A percentile compares a stretch with the other conserved stretches of the same genome.
These are phyloP conservation scores for Scyliorhinus canicula DNA, from an alignment of 2,797 vertebrate genomes.

Conservation along the genomic window DNA sequence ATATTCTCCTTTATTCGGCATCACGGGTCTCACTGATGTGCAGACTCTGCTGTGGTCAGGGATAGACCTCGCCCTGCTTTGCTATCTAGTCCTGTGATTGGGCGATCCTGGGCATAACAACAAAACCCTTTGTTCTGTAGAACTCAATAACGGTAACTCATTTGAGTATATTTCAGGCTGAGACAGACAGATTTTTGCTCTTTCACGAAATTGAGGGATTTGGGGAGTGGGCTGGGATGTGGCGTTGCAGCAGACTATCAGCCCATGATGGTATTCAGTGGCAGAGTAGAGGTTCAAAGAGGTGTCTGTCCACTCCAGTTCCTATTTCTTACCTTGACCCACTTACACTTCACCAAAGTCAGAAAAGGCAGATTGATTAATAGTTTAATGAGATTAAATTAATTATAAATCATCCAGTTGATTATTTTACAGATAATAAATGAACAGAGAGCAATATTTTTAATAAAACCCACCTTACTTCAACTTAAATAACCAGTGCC, in stretches of 20 bases:
- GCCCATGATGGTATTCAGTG: too few relatives aligned
- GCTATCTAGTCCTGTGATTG: neutral
- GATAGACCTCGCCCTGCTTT: neutral
- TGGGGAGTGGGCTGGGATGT: too few relatives aligned
- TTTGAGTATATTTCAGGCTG: too few relatives aligned
- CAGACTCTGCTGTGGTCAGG: neutral
- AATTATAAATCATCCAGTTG: neutral
- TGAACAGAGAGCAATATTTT: neutral
- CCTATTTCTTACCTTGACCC: neutral
- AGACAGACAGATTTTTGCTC: too few relatives aligned
- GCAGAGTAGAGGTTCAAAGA: too few relatives aligned
- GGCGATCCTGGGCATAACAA: neutral
- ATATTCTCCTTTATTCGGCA: neutral
- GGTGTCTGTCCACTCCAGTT: too few relatives aligned
- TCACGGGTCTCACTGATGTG: neutral
- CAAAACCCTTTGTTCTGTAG: neutral
- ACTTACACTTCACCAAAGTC: neutral
- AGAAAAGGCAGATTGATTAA: neutral
- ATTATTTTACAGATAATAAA: constrained; percentile 7
- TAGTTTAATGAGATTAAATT: neutral
- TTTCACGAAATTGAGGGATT: too few relatives aligned
- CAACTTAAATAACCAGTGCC: neutral
- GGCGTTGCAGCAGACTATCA: too few relatives aligned
- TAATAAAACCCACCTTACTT: neutral
- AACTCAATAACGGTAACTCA: neutral